Evolutionary conservation across 2,888 invertebrate genomes (phyloP).

Genomic region (Arrhopalites spinosus): DNA sequence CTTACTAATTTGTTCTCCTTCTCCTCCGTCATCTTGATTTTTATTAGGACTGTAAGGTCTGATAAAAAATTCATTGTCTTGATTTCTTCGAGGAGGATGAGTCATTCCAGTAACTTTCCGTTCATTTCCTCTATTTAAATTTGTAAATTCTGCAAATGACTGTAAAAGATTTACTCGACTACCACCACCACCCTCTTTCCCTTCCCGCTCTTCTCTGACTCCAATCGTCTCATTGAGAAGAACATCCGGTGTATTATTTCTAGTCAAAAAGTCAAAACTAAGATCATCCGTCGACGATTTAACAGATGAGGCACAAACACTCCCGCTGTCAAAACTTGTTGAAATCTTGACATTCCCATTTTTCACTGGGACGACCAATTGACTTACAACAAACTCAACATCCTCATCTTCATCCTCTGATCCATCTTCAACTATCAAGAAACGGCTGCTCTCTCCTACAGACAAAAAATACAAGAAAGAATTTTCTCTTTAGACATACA

Average conservation of each 20-base stretch:
- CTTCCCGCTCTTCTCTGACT: background rate
- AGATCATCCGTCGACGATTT: conserved; percentile 35
- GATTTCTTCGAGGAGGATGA: too few relatives aligned
- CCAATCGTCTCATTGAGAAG: background rate
- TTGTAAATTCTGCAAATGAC: conserved; percentile 21
- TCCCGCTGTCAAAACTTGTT: conserved; percentile 29
- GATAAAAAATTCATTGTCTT: background rate
- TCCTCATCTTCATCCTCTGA: conserved; percentile 22
- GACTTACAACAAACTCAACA: conserved; percentile 31
- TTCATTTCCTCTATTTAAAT: background rate
- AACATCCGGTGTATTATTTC: conserved; percentile 27
- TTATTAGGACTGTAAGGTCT: background rate
- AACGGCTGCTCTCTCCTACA: conserved; percentile 1
- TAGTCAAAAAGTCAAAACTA: conserved; percentile 13
- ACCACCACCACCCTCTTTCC: background rate
- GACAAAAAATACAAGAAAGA: conserved; percentile 10
- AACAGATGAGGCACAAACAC: conserved; percentile 16
- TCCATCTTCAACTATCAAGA: conserved; percentile 31
- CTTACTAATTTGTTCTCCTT: background rate
- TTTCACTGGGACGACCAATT: conserved; percentile 35
- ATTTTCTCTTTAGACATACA: too few relatives aligned
- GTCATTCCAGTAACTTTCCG: background rate
- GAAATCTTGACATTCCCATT: conserved; percentile 36
- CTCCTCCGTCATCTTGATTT: background rate
- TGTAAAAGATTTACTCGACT: conserved; percentile 26